Evolutionary conservation across 2,888 invertebrate species (phyloP).

Genomic region (Cheilosia impressa): DNA sequence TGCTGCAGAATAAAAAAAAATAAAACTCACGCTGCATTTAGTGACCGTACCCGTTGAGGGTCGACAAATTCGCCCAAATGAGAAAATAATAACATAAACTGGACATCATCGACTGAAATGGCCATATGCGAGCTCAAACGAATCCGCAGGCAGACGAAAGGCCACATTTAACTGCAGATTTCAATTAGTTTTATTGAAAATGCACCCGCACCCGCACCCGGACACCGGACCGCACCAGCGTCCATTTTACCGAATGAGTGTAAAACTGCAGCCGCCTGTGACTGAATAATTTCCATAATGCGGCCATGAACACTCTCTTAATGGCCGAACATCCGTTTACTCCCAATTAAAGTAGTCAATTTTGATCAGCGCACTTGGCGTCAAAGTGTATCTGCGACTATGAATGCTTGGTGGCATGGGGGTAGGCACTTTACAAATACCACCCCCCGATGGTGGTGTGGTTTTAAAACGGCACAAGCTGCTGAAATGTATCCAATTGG

Average conservation of each 20-base stretch:
- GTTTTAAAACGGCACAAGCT: conserved; percentile 2
- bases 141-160: conserved; percentile 55
- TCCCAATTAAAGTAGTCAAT: conserved; percentile 63
- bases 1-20: conserved; percentile 13
- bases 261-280: conserved; percentile 11
- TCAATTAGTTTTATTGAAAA: conserved; percentile 74
- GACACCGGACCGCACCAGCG: not conserved
- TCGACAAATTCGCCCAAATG: conserved; percentile 49
- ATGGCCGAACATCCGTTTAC: conserved; percentile 64
- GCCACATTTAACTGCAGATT: conserved; percentile 65
- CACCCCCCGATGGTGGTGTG: not conserved
- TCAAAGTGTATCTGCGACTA: conserved; percentile 47
- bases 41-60: not conserved
- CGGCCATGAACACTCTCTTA: conserved; percentile 60
- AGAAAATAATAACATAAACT: conserved; percentile 66
- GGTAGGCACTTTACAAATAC: conserved; percentile 48
- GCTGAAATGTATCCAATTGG: conserved; percentile 44
- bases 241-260: conserved; percentile 18
- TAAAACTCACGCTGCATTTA: conserved; percentile 8
- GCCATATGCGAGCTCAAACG: conserved; percentile 27
- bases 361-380: conserved; percentile 46
- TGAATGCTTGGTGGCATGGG: not conserved
- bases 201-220: not conserved
- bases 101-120: conserved; percentile 59
- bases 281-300: conserved; percentile 66